Base-by-base conservation (phyloP, 2,113 vertebrate genomes). In the Chinchilla lanigera region DNA sequence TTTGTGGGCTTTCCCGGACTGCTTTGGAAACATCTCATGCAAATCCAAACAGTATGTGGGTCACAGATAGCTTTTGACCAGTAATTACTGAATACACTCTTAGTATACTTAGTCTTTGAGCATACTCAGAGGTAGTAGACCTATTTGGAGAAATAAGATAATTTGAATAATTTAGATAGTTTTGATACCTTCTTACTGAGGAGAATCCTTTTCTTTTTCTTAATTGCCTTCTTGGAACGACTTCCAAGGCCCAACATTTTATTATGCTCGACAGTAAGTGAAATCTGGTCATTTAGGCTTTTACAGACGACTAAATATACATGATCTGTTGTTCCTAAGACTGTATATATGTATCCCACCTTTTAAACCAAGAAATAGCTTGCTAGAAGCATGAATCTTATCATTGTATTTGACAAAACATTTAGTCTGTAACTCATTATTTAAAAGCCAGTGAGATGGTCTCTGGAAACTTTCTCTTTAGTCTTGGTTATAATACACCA, bases 31-130 rank as follows among this genome's bases (percentile, higher is more conserved):
- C 89, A 96, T 98, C 97, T 98, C 97, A 97, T 96, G 97, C 97
- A 98, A 98, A 98, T 98, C 96, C 98, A 98, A 98, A 98, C 91
- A 97, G 96, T 97, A 98, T 98, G 98, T 98, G 97, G 98, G 98
- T 98, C 98, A 98, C 96, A n/a, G 52, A 93, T 97, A 98, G 97
- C 85, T 96, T 96, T 94, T 94, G 69, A 95, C 97, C 98, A 97
- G 96, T 96, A 98, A 98, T 96, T 98, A 97, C 93, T 98, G 95
- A 98, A 97, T 95, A 96, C 71, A 95, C 47, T 83, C 96, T 91
- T 94, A 50, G 47, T 50, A 50, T 50, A 50, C 47, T 50, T 50
- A 88, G 94, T 96, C 95, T 97, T 97, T 91, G 97, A 97, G 95
- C 90, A 96, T 78, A 73, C 96, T 96, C 94, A 96, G 87, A 95